A percentile compares a stretch with the other conserved stretches of the same genome.
Evolutionary conservation across 2,113 vertebrate genomes (phyloP).

Genomic region (Cebus imitator): DNA sequence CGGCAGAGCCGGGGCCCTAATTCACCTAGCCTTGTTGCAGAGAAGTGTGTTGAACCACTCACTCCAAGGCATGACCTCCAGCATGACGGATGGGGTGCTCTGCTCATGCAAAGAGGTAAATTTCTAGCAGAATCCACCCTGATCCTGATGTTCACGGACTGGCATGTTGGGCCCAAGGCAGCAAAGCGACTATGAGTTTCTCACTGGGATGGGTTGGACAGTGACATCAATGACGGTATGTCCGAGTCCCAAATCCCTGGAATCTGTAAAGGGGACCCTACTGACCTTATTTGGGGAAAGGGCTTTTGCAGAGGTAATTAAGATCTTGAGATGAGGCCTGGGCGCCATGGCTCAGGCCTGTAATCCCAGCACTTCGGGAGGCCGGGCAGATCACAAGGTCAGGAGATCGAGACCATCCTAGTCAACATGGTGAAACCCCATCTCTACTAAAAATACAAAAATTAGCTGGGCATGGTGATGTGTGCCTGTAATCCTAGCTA

Average conservation of each 20-base stretch:
- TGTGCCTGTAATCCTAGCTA: too few species aligned
- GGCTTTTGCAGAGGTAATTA: too few species aligned
- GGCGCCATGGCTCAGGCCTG: too few species aligned
- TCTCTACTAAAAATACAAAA: too few species aligned
- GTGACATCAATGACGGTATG: neutral
- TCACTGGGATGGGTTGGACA: fast-evolving
- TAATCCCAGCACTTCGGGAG: too few species aligned
- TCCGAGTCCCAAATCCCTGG: neutral
- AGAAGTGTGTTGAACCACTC: neutral
- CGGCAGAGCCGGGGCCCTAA: neutral
- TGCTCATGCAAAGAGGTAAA: neutral
- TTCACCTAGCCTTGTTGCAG: neutral
- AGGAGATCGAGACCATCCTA: too few species aligned
- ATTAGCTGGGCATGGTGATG: too few species aligned
- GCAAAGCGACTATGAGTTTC: neutral
- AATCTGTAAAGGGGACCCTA: neutral
- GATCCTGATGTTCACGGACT: fast-evolving
- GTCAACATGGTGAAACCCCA: too few species aligned
- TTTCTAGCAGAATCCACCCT: neutral
- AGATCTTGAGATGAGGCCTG: neutral
- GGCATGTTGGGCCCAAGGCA: fast-evolving
- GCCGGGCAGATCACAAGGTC: too few species aligned
- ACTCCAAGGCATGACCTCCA: neutral
- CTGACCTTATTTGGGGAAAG: neutral
- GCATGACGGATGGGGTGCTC: neutral